Conservation (phyloP, 1,140 invertebrate species). For the Sitodiplosis mosellana region DNA sequence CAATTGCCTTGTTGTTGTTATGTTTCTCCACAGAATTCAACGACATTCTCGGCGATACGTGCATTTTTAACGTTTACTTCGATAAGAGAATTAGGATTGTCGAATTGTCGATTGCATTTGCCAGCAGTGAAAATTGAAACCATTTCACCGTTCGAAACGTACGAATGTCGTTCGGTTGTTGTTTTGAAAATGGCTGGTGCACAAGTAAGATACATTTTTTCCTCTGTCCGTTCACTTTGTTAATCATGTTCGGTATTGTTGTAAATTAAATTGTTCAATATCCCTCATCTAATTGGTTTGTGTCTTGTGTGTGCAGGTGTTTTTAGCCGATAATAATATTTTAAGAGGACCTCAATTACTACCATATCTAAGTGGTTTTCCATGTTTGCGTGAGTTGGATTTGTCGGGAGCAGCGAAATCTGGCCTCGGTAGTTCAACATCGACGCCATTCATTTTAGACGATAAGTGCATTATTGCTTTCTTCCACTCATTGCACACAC, state of each 20-base stretch:
- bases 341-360: conserved; percentile 29
- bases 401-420: conserved; percentile 16
- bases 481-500: conserved; percentile 5
- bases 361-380: conserved; percentile 29
- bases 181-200: conserved; percentile 26
- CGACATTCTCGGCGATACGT: conserved; percentile 25
- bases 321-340: conserved; percentile 28
- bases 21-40: conserved; percentile 20
- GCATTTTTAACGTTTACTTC: conserved; percentile 25
- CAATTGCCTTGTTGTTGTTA: conserved; percentile 1
- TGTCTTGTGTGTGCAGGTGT: conserved; percentile 20
- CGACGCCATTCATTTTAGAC: conserved; percentile 7
- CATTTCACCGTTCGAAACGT: conserved; percentile 15
- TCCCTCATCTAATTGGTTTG: background rate
- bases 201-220: no score
- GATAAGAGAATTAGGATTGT: conserved; percentile 26
- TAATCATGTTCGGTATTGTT: no score
- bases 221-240: no score
- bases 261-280: background rate
- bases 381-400: conserved; percentile 29
- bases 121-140: conserved; percentile 13
- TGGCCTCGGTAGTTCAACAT: conserved; percentile 4
- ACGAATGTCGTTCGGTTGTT: conserved; percentile 10
- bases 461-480: conserved; percentile 7
- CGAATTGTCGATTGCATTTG: conserved; percentile 28